Evolutionary conservation across 2,888 invertebrate species (phyloP).

Genomic region (Darwinula stevensoni): DNA sequence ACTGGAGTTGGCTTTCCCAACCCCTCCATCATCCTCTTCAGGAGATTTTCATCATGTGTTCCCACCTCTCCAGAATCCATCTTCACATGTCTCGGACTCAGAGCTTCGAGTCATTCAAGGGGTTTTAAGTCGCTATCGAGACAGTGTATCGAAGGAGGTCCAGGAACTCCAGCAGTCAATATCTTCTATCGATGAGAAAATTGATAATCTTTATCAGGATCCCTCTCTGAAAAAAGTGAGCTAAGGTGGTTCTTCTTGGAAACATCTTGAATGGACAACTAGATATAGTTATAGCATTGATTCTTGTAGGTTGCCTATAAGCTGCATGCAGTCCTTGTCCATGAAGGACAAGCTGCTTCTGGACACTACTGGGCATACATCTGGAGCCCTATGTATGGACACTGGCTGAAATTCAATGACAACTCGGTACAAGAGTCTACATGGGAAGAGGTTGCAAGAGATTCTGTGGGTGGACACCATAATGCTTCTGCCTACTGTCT

Average conservation of each 20-base stretch:
- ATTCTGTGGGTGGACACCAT: conserved; percentile 19
- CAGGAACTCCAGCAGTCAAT: conserved; percentile 15
- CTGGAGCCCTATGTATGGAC: conserved; percentile 13
- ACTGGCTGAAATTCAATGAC: conserved; percentile 20
- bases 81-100: neutral
- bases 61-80: no score
- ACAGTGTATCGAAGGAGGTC: neutral
- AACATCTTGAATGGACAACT: neutral
- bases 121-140: neutral
- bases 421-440: conserved; percentile 17
- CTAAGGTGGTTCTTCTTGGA: neutral
- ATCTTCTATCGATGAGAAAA: conserved; percentile 13
- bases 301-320: conserved; percentile 15
- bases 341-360: conserved; percentile 20
- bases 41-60: no score
- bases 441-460: conserved; percentile 18
- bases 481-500: conserved; percentile 20
- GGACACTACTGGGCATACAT: conserved; percentile 22
- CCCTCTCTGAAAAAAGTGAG: conserved; percentile 15
- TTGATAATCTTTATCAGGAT: conserved; percentile 16
- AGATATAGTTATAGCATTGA: neutral
- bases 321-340: conserved; percentile 20
- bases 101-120: conserved; percentile 6
- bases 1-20: no score
- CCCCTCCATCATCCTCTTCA: no score